Percentiles rank a stretch among this genome's conserved stretches.
These are phyloP conservation scores for Ptilonorhynchus violaceus DNA, from an alignment of 2,113 vertebrate genomes.

Conservation along the genomic window DNA sequence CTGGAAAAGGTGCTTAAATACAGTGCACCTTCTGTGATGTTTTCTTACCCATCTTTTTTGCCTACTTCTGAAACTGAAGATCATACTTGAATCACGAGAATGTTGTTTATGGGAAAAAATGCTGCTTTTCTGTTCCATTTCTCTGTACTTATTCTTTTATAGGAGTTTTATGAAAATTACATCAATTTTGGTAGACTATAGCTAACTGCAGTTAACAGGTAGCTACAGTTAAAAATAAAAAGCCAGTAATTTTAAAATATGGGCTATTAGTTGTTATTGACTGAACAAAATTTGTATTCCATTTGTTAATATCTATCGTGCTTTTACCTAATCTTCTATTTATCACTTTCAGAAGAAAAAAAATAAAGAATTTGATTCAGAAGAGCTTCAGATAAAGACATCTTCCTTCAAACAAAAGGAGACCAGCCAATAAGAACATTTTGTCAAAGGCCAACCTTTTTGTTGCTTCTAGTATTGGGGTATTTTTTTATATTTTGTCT, in stretches of 20 bases:
- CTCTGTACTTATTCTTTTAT: not conserved
- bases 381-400: not conserved
- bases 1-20: not conserved
- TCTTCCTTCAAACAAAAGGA: not conserved
- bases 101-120: not conserved
- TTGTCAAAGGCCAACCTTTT: not conserved
- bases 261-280: not conserved
- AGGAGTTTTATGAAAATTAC: not conserved
- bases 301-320: not conserved
- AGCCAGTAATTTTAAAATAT: not conserved
- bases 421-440: not conserved
- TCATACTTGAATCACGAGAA: fast-evolving
- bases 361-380: not conserved
- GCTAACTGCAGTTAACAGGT: not conserved
- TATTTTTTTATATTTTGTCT: not conserved
- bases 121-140: not conserved
- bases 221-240: not conserved
- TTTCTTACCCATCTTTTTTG: not conserved
- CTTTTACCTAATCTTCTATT: not conserved
- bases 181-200: not conserved
- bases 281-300: not conserved
- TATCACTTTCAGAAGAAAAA: not conserved
- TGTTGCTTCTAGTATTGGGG: not conserved
- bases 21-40: not conserved
- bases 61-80: not conserved